Base-by-base conservation (phyloP, 2,888 invertebrate species). In the Pristionchus entomophagus region DNA sequence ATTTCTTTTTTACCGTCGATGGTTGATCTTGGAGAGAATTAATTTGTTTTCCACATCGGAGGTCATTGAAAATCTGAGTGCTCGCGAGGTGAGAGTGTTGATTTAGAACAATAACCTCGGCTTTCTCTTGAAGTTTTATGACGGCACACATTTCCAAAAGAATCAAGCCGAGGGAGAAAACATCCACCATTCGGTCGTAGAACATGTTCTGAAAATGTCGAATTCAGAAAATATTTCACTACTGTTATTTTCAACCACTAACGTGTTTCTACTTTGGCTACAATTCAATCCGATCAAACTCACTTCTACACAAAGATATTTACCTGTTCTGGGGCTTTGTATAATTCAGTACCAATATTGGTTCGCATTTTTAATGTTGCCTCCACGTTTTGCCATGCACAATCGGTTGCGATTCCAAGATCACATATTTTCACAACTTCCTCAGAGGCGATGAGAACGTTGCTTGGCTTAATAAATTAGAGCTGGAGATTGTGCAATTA, bases 271-370 rank as follows among this genome's bases (percentile, higher is more conserved):
- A n/a, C n/a, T n/a, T n/a, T 59, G 2, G n/a, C 29, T 29, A 3
- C 5, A 56, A 56, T 26, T n/a, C n/a, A 8, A 26, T 6, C 5
- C 19, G 51, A 3, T 14, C 2, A 19, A 51, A 51, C 19, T 2
- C 17, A 51, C 14, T 19, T 10, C 14, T 19, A 51, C 12, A 2
- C 56, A n/a, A 12, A 8, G n/a, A 56, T 8, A 26, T 29, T 51
- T 56, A 65, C 65, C 65, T 65, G 65, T n/a, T 65, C 65, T 12
- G 65, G 65, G 17, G 65, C 65, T 19, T 19, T 65, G 17, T 65
- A 65, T 19, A 65, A 2, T 17, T 12, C 2, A 35, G 65, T 35
- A 3, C 65, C 65, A 35, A 35, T 35, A 3, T 65, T 17, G 0
- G 65, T 19, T 12, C 65, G 65, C 35, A 0, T 12, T 59, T 2